Percentiles rank a stretch among this genome's conserved stretches.
Conservation (phyloP, 1,140 invertebrate species). For the Bombus superbus region DNA sequence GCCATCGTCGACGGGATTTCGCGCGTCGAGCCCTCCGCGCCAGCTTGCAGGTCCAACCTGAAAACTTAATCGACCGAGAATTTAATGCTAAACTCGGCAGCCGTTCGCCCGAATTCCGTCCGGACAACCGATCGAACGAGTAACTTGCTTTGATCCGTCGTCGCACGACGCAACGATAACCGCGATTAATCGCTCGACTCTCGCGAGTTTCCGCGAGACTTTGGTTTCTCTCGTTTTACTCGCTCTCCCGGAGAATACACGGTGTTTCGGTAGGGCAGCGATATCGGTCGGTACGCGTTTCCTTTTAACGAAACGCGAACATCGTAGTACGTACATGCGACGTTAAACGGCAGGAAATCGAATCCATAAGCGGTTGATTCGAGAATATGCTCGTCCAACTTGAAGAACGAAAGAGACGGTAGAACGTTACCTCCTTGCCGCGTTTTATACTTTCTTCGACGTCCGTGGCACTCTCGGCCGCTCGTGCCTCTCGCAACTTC, state of each 20-base stretch:
- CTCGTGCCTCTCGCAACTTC: neutral
- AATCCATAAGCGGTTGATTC: neutral
- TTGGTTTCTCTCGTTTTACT: too few relatives aligned
- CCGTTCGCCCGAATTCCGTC: slow-evolving; percentile 1
- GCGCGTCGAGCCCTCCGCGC: neutral
- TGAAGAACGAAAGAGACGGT: neutral
- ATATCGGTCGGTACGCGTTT: too few relatives aligned
- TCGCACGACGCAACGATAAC: too few relatives aligned
- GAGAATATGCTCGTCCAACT: neutral
- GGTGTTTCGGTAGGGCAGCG: too few relatives aligned
- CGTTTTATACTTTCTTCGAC: neutral
- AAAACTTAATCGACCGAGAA: slow-evolving; percentile 3
- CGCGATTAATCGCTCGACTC: too few relatives aligned
- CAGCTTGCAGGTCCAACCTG: slow-evolving; percentile 12
- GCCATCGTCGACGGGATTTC: neutral
- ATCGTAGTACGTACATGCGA: neutral
- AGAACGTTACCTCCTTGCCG: neutral
- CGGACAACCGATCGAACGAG: slow-evolving; percentile 20
- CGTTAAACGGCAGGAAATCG: neutral
- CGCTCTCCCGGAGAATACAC: too few relatives aligned
- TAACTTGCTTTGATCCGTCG: slow-evolving; percentile 10
- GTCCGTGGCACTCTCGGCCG: neutral
- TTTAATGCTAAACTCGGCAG: slow-evolving; percentile 23
- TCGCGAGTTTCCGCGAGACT: neutral
- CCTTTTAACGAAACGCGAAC: too few relatives aligned